Conservation (phyloP, 2,888 invertebrate species). For the Coronaproctus castanopsis region DNA sequence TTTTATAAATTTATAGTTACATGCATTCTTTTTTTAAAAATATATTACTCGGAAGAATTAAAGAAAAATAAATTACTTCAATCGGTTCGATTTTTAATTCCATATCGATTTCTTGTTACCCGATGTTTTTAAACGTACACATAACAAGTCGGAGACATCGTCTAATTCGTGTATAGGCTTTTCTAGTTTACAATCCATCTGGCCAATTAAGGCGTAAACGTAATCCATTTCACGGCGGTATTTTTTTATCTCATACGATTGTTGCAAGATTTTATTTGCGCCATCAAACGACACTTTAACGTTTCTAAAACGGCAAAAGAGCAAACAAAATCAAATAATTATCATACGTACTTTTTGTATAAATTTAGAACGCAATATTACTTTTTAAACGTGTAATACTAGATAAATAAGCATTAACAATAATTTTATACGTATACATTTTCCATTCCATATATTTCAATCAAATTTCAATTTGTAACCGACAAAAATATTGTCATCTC, state of each 20-base stretch:
- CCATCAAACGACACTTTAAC: conserved; percentile 63
- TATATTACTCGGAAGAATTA: too few relatives aligned
- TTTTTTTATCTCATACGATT: conserved; percentile 65
- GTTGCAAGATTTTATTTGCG: conserved; percentile 60
- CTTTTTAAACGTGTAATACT: too few relatives aligned
- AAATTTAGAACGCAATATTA: too few relatives aligned
- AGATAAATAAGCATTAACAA: too few relatives aligned
- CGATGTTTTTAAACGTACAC: conserved; percentile 78
- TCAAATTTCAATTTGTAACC: neutral
- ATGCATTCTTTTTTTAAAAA: too few relatives aligned
- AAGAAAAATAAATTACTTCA: too few relatives aligned
- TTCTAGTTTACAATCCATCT: conserved; percentile 73
- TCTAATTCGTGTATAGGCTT: conserved; percentile 78
- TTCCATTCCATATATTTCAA: neutral
- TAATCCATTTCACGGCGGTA: conserved; percentile 83
- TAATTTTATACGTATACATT: too few relatives aligned
- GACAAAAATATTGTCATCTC: too few relatives aligned
- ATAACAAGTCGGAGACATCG: conserved; percentile 81
- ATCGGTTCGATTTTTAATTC: conserved; percentile 82
- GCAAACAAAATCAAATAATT: conserved; percentile 18
- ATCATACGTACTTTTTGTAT: too few relatives aligned
- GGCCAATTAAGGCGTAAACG: conserved; percentile 76
- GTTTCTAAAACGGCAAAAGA: conserved; percentile 25
- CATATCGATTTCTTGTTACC: conserved; percentile 90
- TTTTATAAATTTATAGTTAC: too few relatives aligned